phyloP scores from a whole-genome alignment of 2,113 vertebrate genomes.

The Lamprotornis superbus region DNA sequence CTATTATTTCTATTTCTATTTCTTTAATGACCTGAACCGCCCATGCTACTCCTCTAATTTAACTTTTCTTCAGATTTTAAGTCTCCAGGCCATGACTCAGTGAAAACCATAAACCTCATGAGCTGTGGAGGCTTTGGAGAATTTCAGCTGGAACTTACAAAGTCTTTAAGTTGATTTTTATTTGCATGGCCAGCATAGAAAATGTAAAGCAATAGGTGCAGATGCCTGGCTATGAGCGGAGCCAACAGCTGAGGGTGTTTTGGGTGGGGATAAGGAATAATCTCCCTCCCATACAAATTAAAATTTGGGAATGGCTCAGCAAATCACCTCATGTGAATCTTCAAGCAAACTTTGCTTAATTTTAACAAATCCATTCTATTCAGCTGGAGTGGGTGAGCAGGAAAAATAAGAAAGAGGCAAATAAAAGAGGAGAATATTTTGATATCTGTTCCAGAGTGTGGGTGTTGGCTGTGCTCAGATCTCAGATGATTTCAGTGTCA shows the following conservation, averaged over 20 bases:
- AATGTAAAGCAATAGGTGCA: not conserved
- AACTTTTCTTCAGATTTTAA: not conserved
- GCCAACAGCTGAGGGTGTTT: not conserved
- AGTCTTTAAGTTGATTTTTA: not conserved
- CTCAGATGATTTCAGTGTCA: not conserved
- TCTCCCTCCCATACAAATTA: not conserved
- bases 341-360: not conserved
- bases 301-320: not conserved
- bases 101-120: not conserved
- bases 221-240: not conserved
- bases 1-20: not conserved
- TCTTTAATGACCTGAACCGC: not conserved
- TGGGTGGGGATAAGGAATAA: not conserved
- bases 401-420: not conserved
- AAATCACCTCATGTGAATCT: not conserved
- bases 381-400: not conserved
- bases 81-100: not conserved
- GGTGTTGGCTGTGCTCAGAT: not conserved
- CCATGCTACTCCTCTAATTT: not conserved
- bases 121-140: not conserved
- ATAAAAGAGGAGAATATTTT: not conserved
- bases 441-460: not conserved
- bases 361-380: not conserved
- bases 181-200: not conserved
- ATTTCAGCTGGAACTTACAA: not conserved